A percentile compares a stretch with the other conserved stretches of the same genome.
Conservation (phyloP, 2,888 invertebrate genomes). For the Drosophila anomelani region DNA sequence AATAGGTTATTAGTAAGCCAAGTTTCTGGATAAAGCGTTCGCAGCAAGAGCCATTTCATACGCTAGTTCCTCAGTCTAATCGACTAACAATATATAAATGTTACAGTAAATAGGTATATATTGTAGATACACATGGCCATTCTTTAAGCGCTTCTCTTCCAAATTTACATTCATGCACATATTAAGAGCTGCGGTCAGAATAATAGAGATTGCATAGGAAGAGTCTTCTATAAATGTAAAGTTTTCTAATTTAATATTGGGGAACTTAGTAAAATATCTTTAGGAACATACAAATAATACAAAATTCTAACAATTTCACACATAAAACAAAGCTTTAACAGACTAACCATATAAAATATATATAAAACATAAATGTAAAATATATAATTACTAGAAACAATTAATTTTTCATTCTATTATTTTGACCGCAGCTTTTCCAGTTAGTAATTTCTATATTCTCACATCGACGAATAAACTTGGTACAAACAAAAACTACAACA, state of each 20-base stretch:
- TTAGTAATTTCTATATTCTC: conserved; percentile 36
- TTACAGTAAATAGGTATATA: conserved; percentile 54
- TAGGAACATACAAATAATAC: not conserved
- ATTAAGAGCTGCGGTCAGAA: conserved; percentile 10
- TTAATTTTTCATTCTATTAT: not conserved
- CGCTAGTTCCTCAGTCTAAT: conserved; percentile 64
- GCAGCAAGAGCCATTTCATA: conserved; percentile 33
- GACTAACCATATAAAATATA: not conserved
- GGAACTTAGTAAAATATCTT: too few relatives aligned
- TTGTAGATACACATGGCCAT: conserved; percentile 42
- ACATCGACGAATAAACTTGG: conserved; percentile 38
- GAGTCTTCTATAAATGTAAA: not conserved
- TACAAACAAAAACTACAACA: conserved; percentile 71
- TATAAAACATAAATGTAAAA: not conserved
- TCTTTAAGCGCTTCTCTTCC: conserved; percentile 25
- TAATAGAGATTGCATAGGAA: not conserved
- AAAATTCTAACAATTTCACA: not conserved
- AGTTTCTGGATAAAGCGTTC: conserved; percentile 32
- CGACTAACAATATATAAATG: conserved; percentile 53
- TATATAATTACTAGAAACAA: not conserved
- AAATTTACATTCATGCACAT: conserved; percentile 22
- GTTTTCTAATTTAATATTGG: too few relatives aligned
- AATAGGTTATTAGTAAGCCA: conserved; percentile 39
- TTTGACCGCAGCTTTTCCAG: conserved; percentile 13
- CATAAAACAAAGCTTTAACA: not conserved